Evolutionary conservation across 2,797 vertebrate genomes (phyloP).

Genomic region (Okamejei kenojei): DNA sequence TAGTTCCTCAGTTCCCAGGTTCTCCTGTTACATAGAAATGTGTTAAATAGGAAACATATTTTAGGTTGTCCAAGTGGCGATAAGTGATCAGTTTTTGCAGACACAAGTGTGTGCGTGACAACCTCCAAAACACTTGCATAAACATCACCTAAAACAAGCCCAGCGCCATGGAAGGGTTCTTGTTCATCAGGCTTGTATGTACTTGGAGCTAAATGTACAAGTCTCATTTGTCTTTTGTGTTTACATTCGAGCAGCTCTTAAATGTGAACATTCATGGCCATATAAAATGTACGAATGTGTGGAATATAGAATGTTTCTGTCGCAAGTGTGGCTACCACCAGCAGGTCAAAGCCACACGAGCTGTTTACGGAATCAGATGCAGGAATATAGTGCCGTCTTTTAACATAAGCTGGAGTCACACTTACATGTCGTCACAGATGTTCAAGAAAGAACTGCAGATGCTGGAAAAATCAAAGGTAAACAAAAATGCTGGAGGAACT

Average conservation of each 20-base stretch:
- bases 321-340: too few relatives aligned
- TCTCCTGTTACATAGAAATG: slow-evolving; percentile 30
- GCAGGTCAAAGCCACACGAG: background rate
- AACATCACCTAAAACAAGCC: slow-evolving; percentile 20
- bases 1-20: slow-evolving; percentile 26
- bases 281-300: background rate
- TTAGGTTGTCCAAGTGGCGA: slow-evolving; percentile 2
- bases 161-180: background rate
- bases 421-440: too few relatives aligned
- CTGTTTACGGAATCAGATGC: background rate
- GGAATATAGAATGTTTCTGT: background rate
- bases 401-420: too few relatives aligned
- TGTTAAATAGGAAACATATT: slow-evolving; percentile 25
- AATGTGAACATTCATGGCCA: background rate
- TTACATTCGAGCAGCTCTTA: background rate
- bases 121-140: slow-evolving; percentile 3
- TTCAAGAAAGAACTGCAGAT: too few relatives aligned
- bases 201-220: background rate
- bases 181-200: background rate
- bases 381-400: background rate
- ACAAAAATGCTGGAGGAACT: too few relatives aligned
- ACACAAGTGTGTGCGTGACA: background rate
- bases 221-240: background rate
- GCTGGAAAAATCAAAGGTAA: too few relatives aligned
- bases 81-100: slow-evolving; percentile 27